Evolutionary conservation across 2,113 vertebrate genomes (phyloP).

Genomic region (Arothron firmamentum): DNA sequence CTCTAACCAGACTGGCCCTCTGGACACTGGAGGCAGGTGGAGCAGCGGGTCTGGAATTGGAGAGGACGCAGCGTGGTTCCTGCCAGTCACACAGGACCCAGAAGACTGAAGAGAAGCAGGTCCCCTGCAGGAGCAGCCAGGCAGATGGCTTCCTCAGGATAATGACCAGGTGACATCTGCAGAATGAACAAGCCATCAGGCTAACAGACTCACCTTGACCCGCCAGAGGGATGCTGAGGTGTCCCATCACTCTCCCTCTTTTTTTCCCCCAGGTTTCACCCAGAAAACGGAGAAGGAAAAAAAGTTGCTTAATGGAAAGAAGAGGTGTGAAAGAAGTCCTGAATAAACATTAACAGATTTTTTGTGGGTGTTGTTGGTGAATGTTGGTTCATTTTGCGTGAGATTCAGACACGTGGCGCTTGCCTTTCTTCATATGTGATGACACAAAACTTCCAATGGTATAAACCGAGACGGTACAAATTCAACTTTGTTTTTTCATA

Average conservation of each 20-base stretch:
- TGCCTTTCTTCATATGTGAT: slow-evolving; percentile 1
- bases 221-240: slow-evolving; percentile 48
- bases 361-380: slow-evolving; percentile 50
- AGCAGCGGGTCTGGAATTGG: slow-evolving; percentile 41
- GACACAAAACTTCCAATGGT: not conserved
- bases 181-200: slow-evolving; percentile 64
- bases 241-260: slow-evolving; percentile 28
- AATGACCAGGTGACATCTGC: slow-evolving; percentile 72
- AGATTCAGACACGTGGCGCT: slow-evolving; percentile 19
- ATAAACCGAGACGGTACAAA: not conserved
- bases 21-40: slow-evolving; percentile 41
- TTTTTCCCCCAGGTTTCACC: slow-evolving; percentile 47
- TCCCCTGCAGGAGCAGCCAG: slow-evolving; percentile 59
- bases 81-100: slow-evolving; percentile 49
- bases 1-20: slow-evolving; percentile 36
- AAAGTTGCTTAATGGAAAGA: slow-evolving; percentile 42
- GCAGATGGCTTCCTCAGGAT: slow-evolving; percentile 67
- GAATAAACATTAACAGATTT: slow-evolving; percentile 57
- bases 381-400: slow-evolving; percentile 49
- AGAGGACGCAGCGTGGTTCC: slow-evolving; percentile 49
- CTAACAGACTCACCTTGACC: slow-evolving; percentile 61
- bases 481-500: slow-evolving; percentile 28
- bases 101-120: slow-evolving; percentile 48
- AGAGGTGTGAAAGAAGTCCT: slow-evolving; percentile 47
- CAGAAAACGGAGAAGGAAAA: slow-evolving; percentile 36